A percentile compares a stretch with the other conserved stretches of the same genome.
Evolutionary conservation across 2,113 vertebrate species (phyloP).

Genomic region (Ptilorrhoa leucosticta): DNA sequence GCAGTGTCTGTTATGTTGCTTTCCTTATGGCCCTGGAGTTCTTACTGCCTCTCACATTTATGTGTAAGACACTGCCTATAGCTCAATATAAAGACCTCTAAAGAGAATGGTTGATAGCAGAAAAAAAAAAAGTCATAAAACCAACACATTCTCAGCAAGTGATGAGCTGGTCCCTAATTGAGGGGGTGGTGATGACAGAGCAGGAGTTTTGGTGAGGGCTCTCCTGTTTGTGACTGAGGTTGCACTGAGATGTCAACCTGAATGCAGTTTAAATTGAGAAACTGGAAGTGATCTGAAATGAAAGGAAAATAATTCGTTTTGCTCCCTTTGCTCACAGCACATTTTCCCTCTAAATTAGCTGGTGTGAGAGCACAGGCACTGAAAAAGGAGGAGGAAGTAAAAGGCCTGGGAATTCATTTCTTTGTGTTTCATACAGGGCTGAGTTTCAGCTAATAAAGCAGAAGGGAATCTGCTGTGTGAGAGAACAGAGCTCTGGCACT

Average conservation of each 20-base stretch:
- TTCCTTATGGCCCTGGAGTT: background rate
- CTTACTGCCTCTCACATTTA: background rate
- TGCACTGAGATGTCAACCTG: background rate
- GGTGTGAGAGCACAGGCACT: background rate
- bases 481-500: background rate
- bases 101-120: background rate
- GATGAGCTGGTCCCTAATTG: background rate
- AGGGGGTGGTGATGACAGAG: background rate
- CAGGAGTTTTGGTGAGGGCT: background rate
- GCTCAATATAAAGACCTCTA: background rate
- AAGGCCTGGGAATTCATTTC: background rate
- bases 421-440: background rate
- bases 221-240: background rate
- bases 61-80: background rate
- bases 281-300: background rate
- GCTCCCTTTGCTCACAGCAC: background rate
- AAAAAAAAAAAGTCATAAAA: background rate
- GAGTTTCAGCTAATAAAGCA: background rate
- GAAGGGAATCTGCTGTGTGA: background rate
- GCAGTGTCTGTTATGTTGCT: background rate
- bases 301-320: background rate
- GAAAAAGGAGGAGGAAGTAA: background rate
- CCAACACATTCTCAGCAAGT: fast-evolving
- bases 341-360: slow-evolving; percentile 4
- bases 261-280: background rate